Evolutionary conservation across 2,797 vertebrate species (phyloP), one percentile per base, ranked within the genome.

Genomic region (Paramormyrops hopkinsi): DNA sequence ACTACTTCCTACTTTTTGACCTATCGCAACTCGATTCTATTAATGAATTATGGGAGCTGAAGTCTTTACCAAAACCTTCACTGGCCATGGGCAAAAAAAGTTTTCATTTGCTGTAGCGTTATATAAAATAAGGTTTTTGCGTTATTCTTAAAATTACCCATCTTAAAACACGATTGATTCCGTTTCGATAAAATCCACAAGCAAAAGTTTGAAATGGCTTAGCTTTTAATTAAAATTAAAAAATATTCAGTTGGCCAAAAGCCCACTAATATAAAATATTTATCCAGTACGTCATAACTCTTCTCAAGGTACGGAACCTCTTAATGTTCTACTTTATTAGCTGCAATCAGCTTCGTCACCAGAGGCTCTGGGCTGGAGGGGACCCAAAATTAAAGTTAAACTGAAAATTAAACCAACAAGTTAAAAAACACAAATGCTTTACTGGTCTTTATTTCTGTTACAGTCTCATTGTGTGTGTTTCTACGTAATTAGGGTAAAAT

Each of bases 1-100:
- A 48, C 76, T 56, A 62, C 82, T 86, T 89, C 88, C 88, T 62
- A 46, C 46, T 86, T 69, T 11, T 11, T 56, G 8, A 86, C 88
- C 82, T 65, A 89, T 86, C 62, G 19, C 33, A 4, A 29, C 48
- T 7, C n/a, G 53, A 12, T 54, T 2, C 4, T n/a, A 65, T 33
- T 37, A 29, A 1, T 29, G 84, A 44, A 54, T 89, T 87, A 48
- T 89, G 89, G 89, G 65, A 87, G 29, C 12, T 76, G 89, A 76
- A 89, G 89, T 89, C 56, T 33, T 85, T 33, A 33, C 19, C 41
- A 51, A 85, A 86, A 56, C 17, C 25, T 54, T 86, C 17, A 17
- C 17, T 86, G 25, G 29, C 29, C 76, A 22, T 44, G 19, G 65
- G 33, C 69, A 73, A 73, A 44, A 44, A 33, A 44, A n/a, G 9